phyloP scores from a whole-genome alignment of 2,113 vertebrate genomes.

The Corapipo altera region DNA sequence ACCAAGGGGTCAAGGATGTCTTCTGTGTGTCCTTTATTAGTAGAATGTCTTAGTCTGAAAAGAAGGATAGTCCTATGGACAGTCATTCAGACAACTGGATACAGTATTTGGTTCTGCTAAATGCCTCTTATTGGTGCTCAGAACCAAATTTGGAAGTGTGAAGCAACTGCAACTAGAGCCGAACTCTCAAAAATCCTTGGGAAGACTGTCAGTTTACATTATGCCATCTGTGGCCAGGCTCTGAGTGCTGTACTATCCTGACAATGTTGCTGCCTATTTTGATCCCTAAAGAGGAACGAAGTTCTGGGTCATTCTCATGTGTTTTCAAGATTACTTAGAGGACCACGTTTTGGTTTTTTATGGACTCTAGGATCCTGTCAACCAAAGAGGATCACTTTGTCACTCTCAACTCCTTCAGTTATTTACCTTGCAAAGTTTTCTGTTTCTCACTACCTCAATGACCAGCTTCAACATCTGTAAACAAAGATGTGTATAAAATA shows the following conservation, averaged over 20 bases:
- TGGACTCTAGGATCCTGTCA: neutral
- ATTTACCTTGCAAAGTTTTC: neutral
- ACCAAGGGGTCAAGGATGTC: neutral
- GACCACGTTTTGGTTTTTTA: neutral
- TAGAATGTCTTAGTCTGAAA: neutral
- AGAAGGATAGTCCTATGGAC: neutral
- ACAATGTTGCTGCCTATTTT: neutral
- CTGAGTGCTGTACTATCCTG: neutral
- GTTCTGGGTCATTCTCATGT: neutral
- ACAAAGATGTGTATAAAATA: neutral
- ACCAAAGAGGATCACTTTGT: neutral
- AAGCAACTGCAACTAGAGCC: neutral
- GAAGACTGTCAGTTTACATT: neutral
- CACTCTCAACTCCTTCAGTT: neutral
- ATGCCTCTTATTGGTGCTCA: neutral
- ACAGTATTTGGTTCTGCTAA: neutral
- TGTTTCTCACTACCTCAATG: neutral
- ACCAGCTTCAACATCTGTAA: neutral
- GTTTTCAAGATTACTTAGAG: neutral
- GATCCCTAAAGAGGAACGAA: neutral
- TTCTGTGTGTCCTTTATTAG: neutral
- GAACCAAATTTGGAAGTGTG: neutral
- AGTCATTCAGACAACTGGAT: neutral
- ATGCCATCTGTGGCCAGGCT: neutral
- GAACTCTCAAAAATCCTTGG: neutral